A percentile compares a stretch with the other conserved stretches of the same genome.
Evolutionary conservation across 1,140 invertebrate species (phyloP).

Genomic region (Apis dorsata): DNA sequence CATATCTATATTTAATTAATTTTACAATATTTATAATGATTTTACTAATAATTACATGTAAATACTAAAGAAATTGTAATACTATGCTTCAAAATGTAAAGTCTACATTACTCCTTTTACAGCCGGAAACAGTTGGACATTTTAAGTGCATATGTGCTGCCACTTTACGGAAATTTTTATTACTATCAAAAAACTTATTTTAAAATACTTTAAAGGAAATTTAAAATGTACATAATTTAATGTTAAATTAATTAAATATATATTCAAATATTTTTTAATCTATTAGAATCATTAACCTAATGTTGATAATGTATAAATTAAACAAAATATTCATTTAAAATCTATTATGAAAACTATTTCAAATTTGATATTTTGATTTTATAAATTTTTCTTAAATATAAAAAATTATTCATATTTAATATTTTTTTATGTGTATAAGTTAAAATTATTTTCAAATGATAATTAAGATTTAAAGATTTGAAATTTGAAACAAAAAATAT

Average conservation of each 20-base stretch:
- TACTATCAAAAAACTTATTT: no score
- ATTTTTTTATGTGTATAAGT: neutral
- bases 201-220: neutral
- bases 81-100: slow-evolving; percentile 17
- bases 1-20: neutral
- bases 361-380: neutral
- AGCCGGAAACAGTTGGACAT: slow-evolving; percentile 61
- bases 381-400: neutral
- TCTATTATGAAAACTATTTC: neutral
- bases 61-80: neutral
- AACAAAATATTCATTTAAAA: neutral
- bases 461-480: neutral
- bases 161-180: neutral
- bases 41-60: slow-evolving; percentile 26
- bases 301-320: neutral
- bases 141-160: neutral
- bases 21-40: slow-evolving; percentile 42
- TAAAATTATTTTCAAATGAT: neutral
- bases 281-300: neutral
- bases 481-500: neutral
- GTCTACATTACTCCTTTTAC: slow-evolving; percentile 42
- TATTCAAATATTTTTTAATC: neutral
- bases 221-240: neutral
- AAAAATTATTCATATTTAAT: neutral
- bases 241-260: neutral